Evolutionary conservation across 92 coral and sea anemone genomes (phyloP), one percentile per base, ranked within the genome.

Genomic region (Porites evermanni): DNA sequence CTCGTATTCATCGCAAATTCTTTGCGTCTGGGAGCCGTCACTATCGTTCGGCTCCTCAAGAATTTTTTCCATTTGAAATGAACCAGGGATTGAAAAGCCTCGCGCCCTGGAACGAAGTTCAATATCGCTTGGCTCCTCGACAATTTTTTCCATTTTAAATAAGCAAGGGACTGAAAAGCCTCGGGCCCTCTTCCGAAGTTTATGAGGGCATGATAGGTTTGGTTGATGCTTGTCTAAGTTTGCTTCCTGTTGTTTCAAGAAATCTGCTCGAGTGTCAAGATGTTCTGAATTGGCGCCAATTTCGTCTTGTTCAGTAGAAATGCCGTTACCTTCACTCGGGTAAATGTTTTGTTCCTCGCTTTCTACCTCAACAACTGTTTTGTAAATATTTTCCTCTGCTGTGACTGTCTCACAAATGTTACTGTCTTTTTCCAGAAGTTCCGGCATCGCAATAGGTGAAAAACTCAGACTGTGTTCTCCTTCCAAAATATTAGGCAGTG

Each of bases 1-100:
- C 10, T 53, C 67, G 6, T 52, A 32, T 8, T 50, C 79, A 74
- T 44, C 11, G 79, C 79, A 52, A 52, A 64, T 24, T 16, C 60
- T 54, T 10, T 59, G 54, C n/a, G 12, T 12, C n/a, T 78, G 71
- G 7, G 13, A 32, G 29, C 47, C 64, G 64, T 78, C 72, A 63
- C 16, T 18, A 70, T 89, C 89, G 12, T 59, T 68, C 8, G 74
- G 75, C 75, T 78, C 92, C 53, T 84, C 92, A 11, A 84, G 80
- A 18, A 89, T 77, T 77, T 77, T 86, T 24, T 84, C 85, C 78
- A 89, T 54, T 54, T 20, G 70, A 51, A 83, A 75, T n/a, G 72
- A 72, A 78, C 64, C 63, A 29, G 92, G 92, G 53, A 78, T 56
- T 2, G 92, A 89, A 26, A 44, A 65, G 54, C 82, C 82, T 32